These are phyloP conservation scores for Peromyscus aztecus DNA, from an alignment of 2,797 vertebrate species.

Conservation along the genomic window DNA sequence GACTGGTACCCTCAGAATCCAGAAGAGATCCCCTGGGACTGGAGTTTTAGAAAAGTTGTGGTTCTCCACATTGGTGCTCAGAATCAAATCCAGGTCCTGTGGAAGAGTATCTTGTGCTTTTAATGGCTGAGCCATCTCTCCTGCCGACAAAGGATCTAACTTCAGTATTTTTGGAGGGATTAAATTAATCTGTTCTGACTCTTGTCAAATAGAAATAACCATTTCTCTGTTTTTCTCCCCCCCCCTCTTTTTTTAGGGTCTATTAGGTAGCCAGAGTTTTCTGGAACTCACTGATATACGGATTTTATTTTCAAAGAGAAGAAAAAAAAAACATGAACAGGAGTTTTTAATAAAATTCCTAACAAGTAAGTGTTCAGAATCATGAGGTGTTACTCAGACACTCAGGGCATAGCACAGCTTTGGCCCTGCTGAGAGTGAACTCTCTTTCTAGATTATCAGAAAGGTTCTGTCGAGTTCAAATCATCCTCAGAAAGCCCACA, in stretches of 20 bases:
- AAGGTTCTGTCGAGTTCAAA: background rate
- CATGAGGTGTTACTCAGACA: background rate
- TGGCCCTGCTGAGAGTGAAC: background rate
- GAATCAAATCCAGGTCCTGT: background rate
- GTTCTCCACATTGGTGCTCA: background rate
- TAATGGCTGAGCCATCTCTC: background rate
- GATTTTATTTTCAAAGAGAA: constrained; percentile 19
- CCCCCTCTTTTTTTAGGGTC: no score
- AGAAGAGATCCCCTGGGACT: background rate
- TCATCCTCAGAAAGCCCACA: background rate
- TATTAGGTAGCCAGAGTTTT: background rate
- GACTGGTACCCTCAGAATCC: background rate
- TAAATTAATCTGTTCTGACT: background rate
- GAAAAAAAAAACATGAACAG: background rate
- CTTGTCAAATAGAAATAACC: background rate
- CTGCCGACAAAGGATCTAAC: background rate
- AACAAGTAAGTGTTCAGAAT: background rate
- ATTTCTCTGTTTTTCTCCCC: background rate
- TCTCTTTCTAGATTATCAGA: background rate
- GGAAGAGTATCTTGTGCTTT: background rate
- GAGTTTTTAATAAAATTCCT: constrained; percentile 16
- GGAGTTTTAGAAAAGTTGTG: background rate
- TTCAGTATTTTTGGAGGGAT: background rate
- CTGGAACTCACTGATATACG: background rate
- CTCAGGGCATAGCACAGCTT: background rate